These are phyloP conservation scores for Trichogramma pretiosum DNA, from an alignment of 1,140 invertebrate genomes.

Conservation along the genomic window DNA sequence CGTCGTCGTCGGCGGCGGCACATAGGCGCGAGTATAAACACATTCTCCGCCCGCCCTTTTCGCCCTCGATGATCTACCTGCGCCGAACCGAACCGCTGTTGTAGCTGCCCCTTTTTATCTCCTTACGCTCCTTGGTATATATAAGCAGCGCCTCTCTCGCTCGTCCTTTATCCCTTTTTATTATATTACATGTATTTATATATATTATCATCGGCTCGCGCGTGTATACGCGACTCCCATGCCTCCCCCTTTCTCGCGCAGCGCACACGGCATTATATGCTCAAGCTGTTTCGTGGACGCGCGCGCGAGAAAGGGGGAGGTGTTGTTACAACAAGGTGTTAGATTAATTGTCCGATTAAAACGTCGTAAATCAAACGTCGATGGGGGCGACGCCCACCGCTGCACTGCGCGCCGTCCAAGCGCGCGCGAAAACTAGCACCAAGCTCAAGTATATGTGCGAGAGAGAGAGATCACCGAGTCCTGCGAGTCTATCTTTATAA, in stretches of 20 bases:
- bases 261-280: no score
- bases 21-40: conserved; percentile 13
- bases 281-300: no score
- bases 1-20: conserved; percentile 8
- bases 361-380: conserved; percentile 35
- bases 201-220: neutral
- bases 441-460: no score
- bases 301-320: no score
- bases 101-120: conserved; percentile 5
- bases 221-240: neutral
- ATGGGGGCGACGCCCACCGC: conserved; percentile 31
- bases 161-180: conserved; percentile 2
- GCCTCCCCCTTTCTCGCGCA: conserved; percentile 11
- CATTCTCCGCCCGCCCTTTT: conserved; percentile 3
- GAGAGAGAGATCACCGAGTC: neutral
- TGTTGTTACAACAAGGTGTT: conserved; percentile 42
- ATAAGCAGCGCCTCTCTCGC: neutral
- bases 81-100: no score
- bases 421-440: no score
- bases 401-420: conserved; percentile 1
- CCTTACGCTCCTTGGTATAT: neutral
- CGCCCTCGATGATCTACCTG: neutral
- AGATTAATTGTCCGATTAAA: conserved; percentile 43
- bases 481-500: no score
- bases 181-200: neutral